Base-by-base conservation (phyloP, 1,140 invertebrate species). In the Heliothis subflexa region DNA sequence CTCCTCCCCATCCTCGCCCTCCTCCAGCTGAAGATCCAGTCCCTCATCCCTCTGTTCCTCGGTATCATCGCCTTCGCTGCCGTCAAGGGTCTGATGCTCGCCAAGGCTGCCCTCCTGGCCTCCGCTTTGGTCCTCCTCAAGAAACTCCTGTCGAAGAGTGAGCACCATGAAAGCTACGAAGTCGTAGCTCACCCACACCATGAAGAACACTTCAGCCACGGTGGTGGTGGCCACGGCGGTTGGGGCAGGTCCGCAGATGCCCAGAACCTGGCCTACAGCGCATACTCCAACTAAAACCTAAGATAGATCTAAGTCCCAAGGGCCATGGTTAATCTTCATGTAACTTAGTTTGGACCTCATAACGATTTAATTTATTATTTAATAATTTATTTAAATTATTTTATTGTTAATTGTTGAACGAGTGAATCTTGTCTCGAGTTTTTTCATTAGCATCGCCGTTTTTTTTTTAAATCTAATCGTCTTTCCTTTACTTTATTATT, bases 31-130 rank as follows among this genome's bases (percentile, higher is more conserved):
- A 98, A 98, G 94, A 97, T 97, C 74, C 97, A 97, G 57, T 96
- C 96, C 11, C 95, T 98, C 61, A 96, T 97, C 82, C 97, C 97
- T 7, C 93, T 98, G 74, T 96, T 96, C 79, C 95, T 98, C n/a
- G 97, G 97, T 78, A 96, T 96, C 85, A 95, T 98, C 79, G 97
- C 97, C 49, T 95, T 98, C 33, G 95, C 98, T 21, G 97, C 97
- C 13, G 96, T 98, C 95, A 98, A 98, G 95, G 97, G 97, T 71
- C 95, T 98, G 71, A 93, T 98, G 81, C 95, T 98, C 78, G 97
- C 97, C 82, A 98, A 98, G 93, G 96, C 98, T 55, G 97, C 97
- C 7, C 95, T 98, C 12, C 95, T 97, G 68, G 95, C 98, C 73
- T 96, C 97, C 73, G 96, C 95, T 59, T 95, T 98, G 73, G 96